These are phyloP conservation scores for Epinotia nisella DNA, from an alignment of 2,888 invertebrate species.

Conservation along the genomic window DNA sequence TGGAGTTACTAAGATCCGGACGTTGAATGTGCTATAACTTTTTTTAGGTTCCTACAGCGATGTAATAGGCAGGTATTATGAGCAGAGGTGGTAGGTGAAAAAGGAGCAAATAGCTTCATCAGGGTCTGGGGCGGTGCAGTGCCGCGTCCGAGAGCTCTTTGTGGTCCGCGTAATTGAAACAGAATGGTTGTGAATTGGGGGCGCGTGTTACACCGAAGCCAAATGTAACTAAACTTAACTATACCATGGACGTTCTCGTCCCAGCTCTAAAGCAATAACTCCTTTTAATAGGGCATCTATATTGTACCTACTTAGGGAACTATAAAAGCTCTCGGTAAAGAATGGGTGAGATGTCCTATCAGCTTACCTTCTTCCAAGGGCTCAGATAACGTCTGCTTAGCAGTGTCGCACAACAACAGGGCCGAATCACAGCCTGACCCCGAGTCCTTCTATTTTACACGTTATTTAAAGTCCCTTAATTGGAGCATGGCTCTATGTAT, in stretches of 20 bases:
- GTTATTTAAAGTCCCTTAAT: slow-evolving; percentile 1
- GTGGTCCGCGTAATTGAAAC: slow-evolving; percentile 55
- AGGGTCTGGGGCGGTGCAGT: slow-evolving; percentile 47
- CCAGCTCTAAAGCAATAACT: background rate
- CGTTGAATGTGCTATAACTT: slow-evolving; percentile 12
- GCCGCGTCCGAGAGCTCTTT: slow-evolving; percentile 48
- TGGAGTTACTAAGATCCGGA: slow-evolving; percentile 25
- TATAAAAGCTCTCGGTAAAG: background rate
- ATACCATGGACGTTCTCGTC: background rate
- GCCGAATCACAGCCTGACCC: background rate
- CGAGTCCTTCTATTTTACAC: background rate
- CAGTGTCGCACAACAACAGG: background rate
- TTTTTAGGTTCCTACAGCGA: background rate
- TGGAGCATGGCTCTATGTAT: background rate
- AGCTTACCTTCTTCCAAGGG: background rate
- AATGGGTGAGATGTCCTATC: background rate
- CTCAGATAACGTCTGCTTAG: background rate
- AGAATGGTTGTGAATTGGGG: slow-evolving; percentile 43
- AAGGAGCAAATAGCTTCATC: slow-evolving; percentile 54
- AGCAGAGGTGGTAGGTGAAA: slow-evolving; percentile 10
- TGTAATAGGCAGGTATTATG: slow-evolving; percentile 20
- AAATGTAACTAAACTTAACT: slow-evolving; percentile 13
- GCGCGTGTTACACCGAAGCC: slow-evolving; percentile 42
- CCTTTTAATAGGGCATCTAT: background rate
- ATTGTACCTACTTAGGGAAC: background rate